Percentiles rank a stretch among this genome's conserved stretches.
Conservation (phyloP, 2,113 vertebrate species). For the Lucifuga dentata region DNA sequence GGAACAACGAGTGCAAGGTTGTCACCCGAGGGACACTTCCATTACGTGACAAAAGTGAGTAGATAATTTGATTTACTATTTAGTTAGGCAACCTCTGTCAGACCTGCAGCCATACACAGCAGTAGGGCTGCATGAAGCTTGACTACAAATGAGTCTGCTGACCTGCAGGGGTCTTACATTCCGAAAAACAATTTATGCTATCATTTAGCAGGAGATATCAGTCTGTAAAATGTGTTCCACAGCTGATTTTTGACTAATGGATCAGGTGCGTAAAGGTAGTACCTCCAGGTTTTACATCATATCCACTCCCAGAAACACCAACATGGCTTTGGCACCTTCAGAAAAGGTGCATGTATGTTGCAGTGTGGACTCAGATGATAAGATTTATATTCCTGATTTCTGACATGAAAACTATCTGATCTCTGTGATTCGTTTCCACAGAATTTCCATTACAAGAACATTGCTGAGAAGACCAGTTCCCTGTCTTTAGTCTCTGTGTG, state of each 20-base stretch:
- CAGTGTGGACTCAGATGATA: slow-evolving; percentile 21
- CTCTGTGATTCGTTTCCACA: neutral
- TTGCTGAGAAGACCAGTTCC: slow-evolving; percentile 2
- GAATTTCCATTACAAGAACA: slow-evolving; percentile 9
- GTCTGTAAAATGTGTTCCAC: slow-evolving; percentile 58
- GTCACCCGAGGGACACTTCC: slow-evolving; percentile 79
- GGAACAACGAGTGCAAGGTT: slow-evolving; percentile 77
- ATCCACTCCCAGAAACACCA: slow-evolving; percentile 22
- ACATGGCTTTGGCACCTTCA: slow-evolving; percentile 9
- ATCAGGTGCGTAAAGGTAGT: slow-evolving; percentile 50
- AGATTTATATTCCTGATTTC: slow-evolving; percentile 7
- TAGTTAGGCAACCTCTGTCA: slow-evolving; percentile 84
- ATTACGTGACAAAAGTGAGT: slow-evolving; percentile 77
- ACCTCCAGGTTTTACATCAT: slow-evolving; percentile 22
- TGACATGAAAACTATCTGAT: slow-evolving; percentile 18
- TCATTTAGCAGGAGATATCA: slow-evolving; percentile 58
- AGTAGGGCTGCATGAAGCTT: slow-evolving; percentile 74
- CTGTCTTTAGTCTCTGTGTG: slow-evolving; percentile 16
- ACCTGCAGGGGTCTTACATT: slow-evolving; percentile 80
- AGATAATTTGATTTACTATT: slow-evolving; percentile 88
- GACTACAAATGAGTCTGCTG: slow-evolving; percentile 85
- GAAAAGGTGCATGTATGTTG: neutral
- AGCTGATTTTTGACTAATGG: slow-evolving; percentile 63
- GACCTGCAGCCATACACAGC: slow-evolving; percentile 79
- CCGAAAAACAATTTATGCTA: slow-evolving; percentile 70